Evolutionary conservation across 2,888 invertebrate genomes (phyloP).

Genomic region (Mantis religiosa): DNA sequence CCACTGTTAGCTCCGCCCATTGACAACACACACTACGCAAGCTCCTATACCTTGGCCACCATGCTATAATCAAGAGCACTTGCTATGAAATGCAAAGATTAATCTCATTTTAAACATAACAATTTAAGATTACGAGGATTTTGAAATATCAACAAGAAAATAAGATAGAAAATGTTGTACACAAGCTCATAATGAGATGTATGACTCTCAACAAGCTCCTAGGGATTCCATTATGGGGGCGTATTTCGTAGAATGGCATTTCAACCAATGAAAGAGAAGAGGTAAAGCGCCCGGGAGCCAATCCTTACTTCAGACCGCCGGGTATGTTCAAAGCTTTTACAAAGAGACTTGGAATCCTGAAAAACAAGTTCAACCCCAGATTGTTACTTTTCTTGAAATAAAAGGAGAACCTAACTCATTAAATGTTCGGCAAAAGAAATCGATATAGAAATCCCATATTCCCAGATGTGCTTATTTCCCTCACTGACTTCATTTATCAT

Average conservation of each 20-base stretch:
- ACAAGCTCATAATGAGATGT: neutral
- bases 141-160: neutral
- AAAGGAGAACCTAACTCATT: neutral
- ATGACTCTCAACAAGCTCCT: neutral
- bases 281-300: slow-evolving; percentile 3
- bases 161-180: neutral
- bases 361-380: neutral
- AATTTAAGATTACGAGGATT: neutral
- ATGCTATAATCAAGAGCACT: neutral
- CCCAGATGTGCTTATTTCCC: neutral
- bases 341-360: neutral
- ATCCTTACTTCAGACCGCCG: neutral
- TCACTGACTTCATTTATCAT: neutral
- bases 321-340: neutral
- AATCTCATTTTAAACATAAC: neutral
- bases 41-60: neutral
- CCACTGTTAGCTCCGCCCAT: neutral
- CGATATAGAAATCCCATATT: neutral
- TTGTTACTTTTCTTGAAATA: neutral
- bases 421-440: neutral
- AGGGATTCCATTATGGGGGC: neutral
- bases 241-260: neutral
- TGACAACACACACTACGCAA: neutral
- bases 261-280: neutral
- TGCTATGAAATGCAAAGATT: neutral